These are phyloP conservation scores for Heterochromis multidens DNA, from an alignment of 2,113 vertebrate species.

Conservation along the genomic window DNA sequence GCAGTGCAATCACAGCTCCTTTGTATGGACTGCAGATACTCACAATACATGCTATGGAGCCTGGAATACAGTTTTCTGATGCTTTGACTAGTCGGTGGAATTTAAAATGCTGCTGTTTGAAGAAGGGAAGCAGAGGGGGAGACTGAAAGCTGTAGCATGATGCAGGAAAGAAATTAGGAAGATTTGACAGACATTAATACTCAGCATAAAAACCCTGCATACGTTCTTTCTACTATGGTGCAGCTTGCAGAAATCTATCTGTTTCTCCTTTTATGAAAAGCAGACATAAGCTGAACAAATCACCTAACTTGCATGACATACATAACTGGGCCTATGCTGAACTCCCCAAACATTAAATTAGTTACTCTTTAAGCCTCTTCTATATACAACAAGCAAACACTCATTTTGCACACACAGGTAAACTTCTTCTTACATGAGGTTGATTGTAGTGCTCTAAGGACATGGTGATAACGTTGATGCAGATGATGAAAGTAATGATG, in stretches of 20 bases:
- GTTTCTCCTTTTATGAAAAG: background rate
- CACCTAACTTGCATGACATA: background rate
- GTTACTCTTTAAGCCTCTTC: background rate
- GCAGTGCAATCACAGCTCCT: conserved; percentile 37
- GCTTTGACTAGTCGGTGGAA: background rate
- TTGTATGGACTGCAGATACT: background rate
- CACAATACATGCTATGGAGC: background rate
- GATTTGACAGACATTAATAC: background rate
- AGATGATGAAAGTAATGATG: conserved; percentile 99
- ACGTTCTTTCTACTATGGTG: background rate
- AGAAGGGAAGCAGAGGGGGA: background rate
- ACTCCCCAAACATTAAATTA: background rate
- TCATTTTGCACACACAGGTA: background rate
- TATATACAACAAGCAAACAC: background rate
- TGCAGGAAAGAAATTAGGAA: background rate
- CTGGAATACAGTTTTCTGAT: background rate
- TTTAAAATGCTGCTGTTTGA: background rate
- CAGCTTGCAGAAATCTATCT: background rate
- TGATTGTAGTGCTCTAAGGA: conserved; percentile 98
- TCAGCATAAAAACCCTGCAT: background rate
- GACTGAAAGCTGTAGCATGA: background rate
- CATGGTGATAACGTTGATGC: conserved; percentile 98
- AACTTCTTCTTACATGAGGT: conserved; percentile 84
- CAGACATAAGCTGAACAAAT: background rate
- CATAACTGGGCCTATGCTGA: background rate